Conservation (phyloP, 2,888 invertebrate species). For the Corythucha ciliata region DNA sequence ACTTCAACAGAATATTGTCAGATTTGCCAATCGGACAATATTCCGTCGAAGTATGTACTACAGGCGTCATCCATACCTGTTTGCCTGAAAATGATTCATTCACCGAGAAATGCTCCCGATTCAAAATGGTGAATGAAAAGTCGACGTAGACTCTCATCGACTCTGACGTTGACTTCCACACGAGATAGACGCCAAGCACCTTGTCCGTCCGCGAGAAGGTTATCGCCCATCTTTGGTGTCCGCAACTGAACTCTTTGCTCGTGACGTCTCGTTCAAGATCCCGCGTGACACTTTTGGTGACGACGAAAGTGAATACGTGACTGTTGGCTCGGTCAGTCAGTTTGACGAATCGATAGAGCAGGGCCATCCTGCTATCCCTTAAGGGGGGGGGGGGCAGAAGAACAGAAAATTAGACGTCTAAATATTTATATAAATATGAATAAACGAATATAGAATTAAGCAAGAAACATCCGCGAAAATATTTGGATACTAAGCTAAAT, state of each 20-base stretch:
- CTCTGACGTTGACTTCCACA: slow-evolving; percentile 65
- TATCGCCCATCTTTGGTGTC: slow-evolving; percentile 73
- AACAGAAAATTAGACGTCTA: too few species aligned
- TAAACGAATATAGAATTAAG: too few species aligned
- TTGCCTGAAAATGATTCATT: slow-evolving; percentile 73
- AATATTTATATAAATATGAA: too few species aligned
- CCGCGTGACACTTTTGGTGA: slow-evolving; percentile 65
- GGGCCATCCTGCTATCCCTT: slow-evolving; percentile 52
- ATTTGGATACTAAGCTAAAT: too few species aligned
- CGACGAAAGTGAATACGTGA: slow-evolving; percentile 74
- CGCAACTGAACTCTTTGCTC: slow-evolving; percentile 71
- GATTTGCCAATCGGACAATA: background rate
- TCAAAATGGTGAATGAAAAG: slow-evolving; percentile 69
- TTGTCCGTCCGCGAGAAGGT: slow-evolving; percentile 67
- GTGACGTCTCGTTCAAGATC: slow-evolving; percentile 71
- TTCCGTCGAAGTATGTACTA: background rate
- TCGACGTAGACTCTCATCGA: slow-evolving; percentile 69
- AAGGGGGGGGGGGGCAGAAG: too few species aligned
- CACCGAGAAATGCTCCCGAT: slow-evolving; percentile 71
- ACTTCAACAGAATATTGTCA: background rate
- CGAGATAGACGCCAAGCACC: slow-evolving; percentile 64
- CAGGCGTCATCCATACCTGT: slow-evolving; percentile 45
- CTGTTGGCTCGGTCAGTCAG: slow-evolving; percentile 72
- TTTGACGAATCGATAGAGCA: slow-evolving; percentile 71
- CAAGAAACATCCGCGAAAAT: too few species aligned